Base-by-base conservation (phyloP, 1,140 invertebrate genomes). In the Lepidurus packardi region DNA sequence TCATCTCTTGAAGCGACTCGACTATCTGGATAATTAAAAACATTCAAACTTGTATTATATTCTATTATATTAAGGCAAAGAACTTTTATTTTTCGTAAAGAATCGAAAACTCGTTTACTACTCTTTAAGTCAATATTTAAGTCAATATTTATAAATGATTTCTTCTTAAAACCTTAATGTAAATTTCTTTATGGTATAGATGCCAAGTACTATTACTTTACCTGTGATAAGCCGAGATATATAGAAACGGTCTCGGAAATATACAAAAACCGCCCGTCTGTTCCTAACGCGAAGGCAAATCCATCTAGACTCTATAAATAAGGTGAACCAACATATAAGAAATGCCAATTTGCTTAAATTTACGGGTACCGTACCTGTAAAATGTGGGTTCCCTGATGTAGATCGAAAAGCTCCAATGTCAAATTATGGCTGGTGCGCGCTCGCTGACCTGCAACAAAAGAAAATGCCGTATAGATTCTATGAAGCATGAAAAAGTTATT, bases 241-340 rank as follows among this genome's bases (percentile, higher is more conserved):
- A 98, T 98, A 84, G 96, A 98, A 82, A 98, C 96, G 81, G 96
- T 98, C 89, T 98, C 96, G 80, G 96, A 98, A 88, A 98, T 97
- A 88, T 98, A 98, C 83, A 98, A 90, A 87, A 98, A 98, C 84
- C 96, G 89, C 80, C 96, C 97, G 87, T 98, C 96, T 82, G 94
- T 93, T 45, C 94, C 94, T 73, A 98, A 90, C 21, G 94, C 93
- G 86, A 98, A 91, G 80, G 95, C 95, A 86, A 98, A 98, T 43
- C 97, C 97, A 86, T 98, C 97, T 82, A 98, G 87, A 76, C 95
- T 95, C 94, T 98, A 89, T 83, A 90, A 90, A 79, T 77, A 34
- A 47, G 74, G 73, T 44, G 3, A 16, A 76, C 24, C 74, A 76
- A 78, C 21, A 78, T 42, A 1, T 11, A 43, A n/a, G 43, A 75